Conservation (phyloP, 2,797 vertebrate genomes). For the Notoglanidium macrostoma region DNA sequence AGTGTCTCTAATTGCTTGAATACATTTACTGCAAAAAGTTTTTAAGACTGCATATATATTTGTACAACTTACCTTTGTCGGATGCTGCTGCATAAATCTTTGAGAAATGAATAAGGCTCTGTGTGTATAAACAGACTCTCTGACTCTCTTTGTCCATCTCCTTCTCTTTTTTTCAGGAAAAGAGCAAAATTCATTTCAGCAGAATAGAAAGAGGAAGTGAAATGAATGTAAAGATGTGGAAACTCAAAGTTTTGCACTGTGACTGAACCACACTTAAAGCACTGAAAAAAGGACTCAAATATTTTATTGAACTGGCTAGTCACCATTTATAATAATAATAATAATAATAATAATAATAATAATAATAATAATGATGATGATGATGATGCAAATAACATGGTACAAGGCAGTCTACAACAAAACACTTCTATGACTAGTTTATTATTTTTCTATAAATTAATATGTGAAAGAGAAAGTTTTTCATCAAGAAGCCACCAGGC, state of each 20-base stretch:
- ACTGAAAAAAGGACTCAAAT: background rate
- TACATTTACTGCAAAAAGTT: too few relatives aligned
- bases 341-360: constrained; percentile 24
- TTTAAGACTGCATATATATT: background rate
- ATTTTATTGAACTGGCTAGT: constrained; percentile 16
- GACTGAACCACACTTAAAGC: background rate
- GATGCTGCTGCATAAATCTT: background rate
- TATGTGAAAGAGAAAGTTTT: background rate
- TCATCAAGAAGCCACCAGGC: background rate
- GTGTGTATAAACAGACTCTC: background rate
- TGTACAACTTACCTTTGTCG: constrained; percentile 5
- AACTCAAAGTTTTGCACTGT: background rate
- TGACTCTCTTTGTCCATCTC: background rate
- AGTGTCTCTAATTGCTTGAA: background rate
- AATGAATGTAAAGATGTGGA: background rate
- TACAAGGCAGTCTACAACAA: background rate
- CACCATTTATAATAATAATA: background rate
- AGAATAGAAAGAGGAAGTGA: constrained; percentile 58
- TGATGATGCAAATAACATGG: background rate
- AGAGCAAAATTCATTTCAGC: constrained; percentile 1
- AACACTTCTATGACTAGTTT: background rate
- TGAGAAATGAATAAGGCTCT: background rate
- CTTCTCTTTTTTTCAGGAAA: constrained; percentile 15
- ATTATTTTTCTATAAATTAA: background rate
- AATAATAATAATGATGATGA: background rate